phyloP scores from a whole-genome alignment of 2,888 invertebrate species.

The Priocnemis perturbator region DNA sequence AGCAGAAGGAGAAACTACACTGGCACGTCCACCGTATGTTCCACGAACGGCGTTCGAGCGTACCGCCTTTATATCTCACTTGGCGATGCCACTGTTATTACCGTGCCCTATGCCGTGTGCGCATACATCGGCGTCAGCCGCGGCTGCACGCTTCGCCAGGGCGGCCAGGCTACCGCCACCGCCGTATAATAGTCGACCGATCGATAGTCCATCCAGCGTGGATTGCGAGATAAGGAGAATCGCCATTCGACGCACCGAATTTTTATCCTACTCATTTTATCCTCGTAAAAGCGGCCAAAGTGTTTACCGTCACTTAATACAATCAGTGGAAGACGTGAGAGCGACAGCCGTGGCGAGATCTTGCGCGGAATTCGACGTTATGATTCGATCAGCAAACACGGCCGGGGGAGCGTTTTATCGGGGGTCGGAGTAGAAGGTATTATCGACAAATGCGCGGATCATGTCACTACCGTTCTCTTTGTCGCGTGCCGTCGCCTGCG shows the following conservation, averaged over 20 bases:
- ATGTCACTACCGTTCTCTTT: too few species aligned
- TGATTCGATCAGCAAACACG: too few species aligned
- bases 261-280: slow-evolving; percentile 38
- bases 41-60: slow-evolving; percentile 13
- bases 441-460: too few species aligned
- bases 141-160: slow-evolving; percentile 23
- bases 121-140: slow-evolving; percentile 2
- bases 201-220: slow-evolving; percentile 53
- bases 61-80: slow-evolving; percentile 43
- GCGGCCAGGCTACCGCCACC: slow-evolving; percentile 30
- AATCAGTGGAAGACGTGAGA: background rate
- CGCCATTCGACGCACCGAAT: slow-evolving; percentile 44
- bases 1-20: slow-evolving; percentile 22
- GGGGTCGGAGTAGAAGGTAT: too few species aligned
- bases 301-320: slow-evolving; percentile 6
- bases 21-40: slow-evolving; percentile 29
- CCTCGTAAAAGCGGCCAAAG: background rate
- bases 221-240: slow-evolving; percentile 54
- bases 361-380: background rate
- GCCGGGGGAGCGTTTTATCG: too few species aligned
- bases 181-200: slow-evolving; percentile 46
- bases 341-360: background rate
- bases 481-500: too few species aligned
- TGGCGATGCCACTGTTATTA: slow-evolving; percentile 32
- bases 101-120: background rate